Evolutionary conservation across 1,140 invertebrate genomes (phyloP).

Genomic region (Macrobrachium nipponense): DNA sequence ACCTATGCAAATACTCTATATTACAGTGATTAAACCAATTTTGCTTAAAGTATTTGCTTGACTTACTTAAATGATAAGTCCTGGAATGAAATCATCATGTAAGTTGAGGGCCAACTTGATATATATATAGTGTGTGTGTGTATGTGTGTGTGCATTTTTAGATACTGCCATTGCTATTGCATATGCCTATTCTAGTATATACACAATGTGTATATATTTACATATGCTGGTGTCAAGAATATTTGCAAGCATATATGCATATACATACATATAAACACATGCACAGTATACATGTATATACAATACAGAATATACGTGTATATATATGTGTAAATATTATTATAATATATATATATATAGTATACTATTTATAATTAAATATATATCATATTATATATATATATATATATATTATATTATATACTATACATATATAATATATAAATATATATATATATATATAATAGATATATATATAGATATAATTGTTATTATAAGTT

Average conservation of each 20-base stretch:
- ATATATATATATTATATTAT: background rate
- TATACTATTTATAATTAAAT: background rate
- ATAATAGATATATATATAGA: background rate
- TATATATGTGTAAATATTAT: background rate
- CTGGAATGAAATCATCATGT: no score
- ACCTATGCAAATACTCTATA: no score
- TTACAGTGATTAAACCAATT: no score
- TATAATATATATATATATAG: conserved; percentile 25
- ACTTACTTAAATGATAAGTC: no score
- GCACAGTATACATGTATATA: background rate
- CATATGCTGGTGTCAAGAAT: no score
- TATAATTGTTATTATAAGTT: background rate
- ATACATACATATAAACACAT: background rate
- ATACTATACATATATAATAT: conserved; percentile 20
- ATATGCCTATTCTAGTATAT: background rate
- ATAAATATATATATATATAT: background rate
- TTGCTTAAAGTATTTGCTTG: no score
- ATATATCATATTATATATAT: background rate
- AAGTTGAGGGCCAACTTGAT: no score
- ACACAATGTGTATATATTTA: background rate
- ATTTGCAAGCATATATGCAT: background rate
- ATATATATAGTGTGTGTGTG: no score
- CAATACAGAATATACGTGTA: background rate
- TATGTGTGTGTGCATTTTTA: no score
- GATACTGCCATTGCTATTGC: background rate